These are phyloP conservation scores for Laticauda laticaudata DNA, from an alignment of 2,113 vertebrate genomes.

Conservation along the genomic window DNA sequence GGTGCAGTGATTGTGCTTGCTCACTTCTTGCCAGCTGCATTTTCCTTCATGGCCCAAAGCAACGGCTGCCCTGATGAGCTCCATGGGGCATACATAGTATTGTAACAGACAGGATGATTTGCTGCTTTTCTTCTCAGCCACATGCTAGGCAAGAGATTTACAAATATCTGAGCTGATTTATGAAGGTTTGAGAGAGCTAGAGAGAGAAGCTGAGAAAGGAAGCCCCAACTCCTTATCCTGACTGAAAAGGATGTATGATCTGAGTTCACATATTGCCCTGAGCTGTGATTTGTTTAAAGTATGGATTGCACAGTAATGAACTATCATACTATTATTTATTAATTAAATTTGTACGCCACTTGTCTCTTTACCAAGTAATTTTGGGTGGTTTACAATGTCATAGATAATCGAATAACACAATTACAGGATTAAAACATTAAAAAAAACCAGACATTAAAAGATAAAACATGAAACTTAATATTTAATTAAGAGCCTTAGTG, in stretches of 20 bases:
- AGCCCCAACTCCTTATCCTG: not conserved
- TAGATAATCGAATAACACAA: not conserved
- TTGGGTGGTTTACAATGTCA: not conserved
- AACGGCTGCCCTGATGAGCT: not conserved
- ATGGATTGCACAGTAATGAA: not conserved
- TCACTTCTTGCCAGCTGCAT: not conserved
- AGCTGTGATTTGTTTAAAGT: not conserved
- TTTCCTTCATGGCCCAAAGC: not conserved
- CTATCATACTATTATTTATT: not conserved
- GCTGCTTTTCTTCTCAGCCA: not conserved
- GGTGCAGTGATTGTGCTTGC: rapidly evolving
- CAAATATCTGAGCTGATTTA: rapidly evolving
- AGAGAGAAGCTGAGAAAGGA: not conserved
- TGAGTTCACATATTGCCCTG: not conserved
- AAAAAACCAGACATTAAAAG: not conserved
- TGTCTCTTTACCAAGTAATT: not conserved
- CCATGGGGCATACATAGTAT: not conserved
- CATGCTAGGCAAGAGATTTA: not conserved
- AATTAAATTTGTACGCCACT: not conserved
- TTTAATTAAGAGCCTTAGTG: too few relatives aligned
- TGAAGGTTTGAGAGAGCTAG: not conserved
- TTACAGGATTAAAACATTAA: not conserved
- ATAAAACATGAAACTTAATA: not conserved
- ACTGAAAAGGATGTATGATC: not conserved
- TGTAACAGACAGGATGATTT: not conserved